Evolutionary conservation across 2,888 invertebrate genomes (phyloP).

Genomic region (Sarcophaga caerulescens): DNA sequence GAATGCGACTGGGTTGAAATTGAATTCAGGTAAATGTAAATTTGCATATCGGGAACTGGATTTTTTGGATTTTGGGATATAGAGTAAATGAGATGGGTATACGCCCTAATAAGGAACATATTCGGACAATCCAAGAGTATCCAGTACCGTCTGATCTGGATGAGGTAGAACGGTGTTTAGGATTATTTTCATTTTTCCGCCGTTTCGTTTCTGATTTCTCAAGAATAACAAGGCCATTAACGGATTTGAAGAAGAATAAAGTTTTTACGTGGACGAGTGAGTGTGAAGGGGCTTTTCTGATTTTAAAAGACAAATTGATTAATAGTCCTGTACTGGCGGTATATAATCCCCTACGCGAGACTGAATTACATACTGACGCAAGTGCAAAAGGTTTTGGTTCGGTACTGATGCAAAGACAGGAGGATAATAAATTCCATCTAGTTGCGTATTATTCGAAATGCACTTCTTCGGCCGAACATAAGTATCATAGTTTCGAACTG

Average conservation of each 20-base stretch:
- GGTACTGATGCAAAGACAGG: slow-evolving; percentile 14
- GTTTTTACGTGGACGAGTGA: slow-evolving; percentile 19
- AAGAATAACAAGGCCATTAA: slow-evolving; percentile 71
- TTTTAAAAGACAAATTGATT: background rate
- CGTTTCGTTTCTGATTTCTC: slow-evolving; percentile 68
- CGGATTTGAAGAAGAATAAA: background rate
- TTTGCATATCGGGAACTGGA: slow-evolving; percentile 37
- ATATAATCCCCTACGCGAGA: slow-evolving; percentile 6
- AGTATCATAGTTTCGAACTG: slow-evolving; percentile 74
- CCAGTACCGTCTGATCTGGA: slow-evolving; percentile 17
- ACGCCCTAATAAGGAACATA: slow-evolving; percentile 28
- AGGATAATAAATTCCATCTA: slow-evolving; percentile 61
- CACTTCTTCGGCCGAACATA: slow-evolving; percentile 77
- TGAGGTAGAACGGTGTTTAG: background rate
- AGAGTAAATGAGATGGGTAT: slow-evolving; percentile 37
- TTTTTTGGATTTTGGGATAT: slow-evolving; percentile 45
- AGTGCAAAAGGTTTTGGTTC: slow-evolving; percentile 19
- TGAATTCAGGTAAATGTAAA: slow-evolving; percentile 18
- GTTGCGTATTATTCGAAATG: slow-evolving; percentile 64
- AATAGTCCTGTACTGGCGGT: background rate
- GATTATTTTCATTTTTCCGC: slow-evolving; percentile 26
- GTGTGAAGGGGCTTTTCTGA: slow-evolving; percentile 25
- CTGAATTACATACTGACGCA: slow-evolving; percentile 55
- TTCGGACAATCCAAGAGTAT: background rate
- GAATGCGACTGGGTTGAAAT: slow-evolving; percentile 27